A percentile compares a stretch with the other conserved stretches of the same genome.
phyloP scores from a whole-genome alignment of 2,797 vertebrate species.

The Anableps anableps region DNA sequence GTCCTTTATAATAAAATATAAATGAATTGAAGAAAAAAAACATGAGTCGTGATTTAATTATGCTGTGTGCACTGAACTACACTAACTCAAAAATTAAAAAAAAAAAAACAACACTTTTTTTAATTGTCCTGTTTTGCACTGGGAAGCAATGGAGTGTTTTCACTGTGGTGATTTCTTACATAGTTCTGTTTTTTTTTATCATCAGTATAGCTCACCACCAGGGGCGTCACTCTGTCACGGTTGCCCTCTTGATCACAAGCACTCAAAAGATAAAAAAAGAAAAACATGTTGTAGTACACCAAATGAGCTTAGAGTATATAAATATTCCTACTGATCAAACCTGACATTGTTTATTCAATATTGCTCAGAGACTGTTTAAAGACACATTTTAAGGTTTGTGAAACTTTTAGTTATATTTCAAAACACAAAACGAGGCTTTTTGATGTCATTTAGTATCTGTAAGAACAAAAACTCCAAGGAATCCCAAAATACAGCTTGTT shows the following conservation, averaged over 20 bases:
- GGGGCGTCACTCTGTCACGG: neutral
- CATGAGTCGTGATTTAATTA: neutral
- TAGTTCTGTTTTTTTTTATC: neutral
- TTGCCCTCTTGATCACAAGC: neutral
- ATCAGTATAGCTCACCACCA: neutral
- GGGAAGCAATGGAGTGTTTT: neutral
- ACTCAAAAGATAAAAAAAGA: neutral
- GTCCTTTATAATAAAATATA: conserved; percentile 6
- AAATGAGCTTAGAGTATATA: neutral
- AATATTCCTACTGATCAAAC: neutral
- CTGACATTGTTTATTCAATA: neutral
- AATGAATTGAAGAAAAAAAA: conserved; percentile 1
- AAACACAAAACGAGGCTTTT: too few relatives aligned
- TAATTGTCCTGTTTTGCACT: neutral
- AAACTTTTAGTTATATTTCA: neutral
- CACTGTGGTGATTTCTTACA: neutral
- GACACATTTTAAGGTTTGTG: neutral
- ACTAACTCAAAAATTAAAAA: neutral
- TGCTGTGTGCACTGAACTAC: neutral
- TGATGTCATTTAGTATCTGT: neutral
- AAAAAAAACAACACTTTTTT: neutral
- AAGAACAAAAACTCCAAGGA: neutral
- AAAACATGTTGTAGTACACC: neutral
- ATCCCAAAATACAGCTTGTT: neutral
- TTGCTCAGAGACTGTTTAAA: neutral